phyloP scores from a whole-genome alignment of 2,888 invertebrate genomes.

The Agrotis ipsilon region DNA sequence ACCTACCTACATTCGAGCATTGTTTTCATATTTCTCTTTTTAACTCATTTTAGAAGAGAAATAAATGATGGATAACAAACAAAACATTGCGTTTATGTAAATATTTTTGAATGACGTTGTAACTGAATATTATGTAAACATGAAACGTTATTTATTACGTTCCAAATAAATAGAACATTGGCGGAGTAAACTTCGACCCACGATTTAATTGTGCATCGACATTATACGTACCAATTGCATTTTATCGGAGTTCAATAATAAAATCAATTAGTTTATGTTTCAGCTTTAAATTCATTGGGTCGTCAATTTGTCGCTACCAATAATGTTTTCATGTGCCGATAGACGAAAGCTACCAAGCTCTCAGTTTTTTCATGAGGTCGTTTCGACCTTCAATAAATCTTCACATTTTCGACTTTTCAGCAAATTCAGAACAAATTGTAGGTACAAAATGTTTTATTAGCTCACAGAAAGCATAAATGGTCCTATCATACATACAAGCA shows the following conservation, averaged over 20 bases:
- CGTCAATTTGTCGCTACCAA: too few relatives aligned
- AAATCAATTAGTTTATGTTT: conserved; percentile 14
- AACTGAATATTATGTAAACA: conserved; percentile 32
- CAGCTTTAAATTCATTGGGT: neutral
- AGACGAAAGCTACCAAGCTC: neutral
- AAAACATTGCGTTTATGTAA: conserved; percentile 20
- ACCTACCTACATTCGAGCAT: too few relatives aligned
- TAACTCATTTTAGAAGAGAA: neutral
- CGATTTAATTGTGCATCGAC: conserved; percentile 12
- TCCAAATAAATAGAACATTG: conserved; percentile 49
- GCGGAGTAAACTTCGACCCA: conserved; percentile 35
- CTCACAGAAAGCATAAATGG: neutral
- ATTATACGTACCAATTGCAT: conserved; percentile 25
- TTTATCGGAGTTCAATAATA: conserved; percentile 17
- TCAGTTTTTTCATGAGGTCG: neutral
- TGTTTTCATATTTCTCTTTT: conserved; percentile 2
- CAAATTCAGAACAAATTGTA: neutral
- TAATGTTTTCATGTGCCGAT: neutral
- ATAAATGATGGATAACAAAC: conserved; percentile 6
- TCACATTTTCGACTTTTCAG: neutral
- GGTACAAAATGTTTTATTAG: neutral
- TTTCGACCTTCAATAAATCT: neutral
- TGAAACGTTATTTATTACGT: conserved; percentile 47
- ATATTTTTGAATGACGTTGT: conserved; percentile 27
- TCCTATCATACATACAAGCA: neutral